Base-by-base conservation (phyloP, 2,113 vertebrate genomes). In the Anarhynchus alexandrinus region DNA sequence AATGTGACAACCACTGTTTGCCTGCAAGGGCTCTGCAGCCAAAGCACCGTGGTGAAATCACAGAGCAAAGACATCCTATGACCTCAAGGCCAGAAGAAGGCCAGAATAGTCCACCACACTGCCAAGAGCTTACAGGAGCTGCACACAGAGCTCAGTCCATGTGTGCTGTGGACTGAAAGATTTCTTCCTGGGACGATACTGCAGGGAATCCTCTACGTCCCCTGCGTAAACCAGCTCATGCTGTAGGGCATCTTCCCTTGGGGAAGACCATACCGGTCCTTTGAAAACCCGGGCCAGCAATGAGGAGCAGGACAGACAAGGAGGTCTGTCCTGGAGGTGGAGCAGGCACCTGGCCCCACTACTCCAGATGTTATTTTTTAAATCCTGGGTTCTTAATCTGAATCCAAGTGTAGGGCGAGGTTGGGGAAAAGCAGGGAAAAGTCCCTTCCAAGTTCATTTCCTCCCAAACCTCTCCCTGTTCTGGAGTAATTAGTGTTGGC, bases 321-420 rank as follows among this genome's bases (percentile, higher is more conserved):
- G 51, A 70, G n/a, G 3, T 38, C 12, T 73, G 54, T 54, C 62
- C 65, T 5, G 4, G 42, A 52, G 22, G 2, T n/a, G 61, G 2
- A 78, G 66, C 12, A 12, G 51, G 7, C 27, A 22, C 21, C 16
- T 15, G 51, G 27, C 10, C 64, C 40, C 49, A 18, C 10, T 12
- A n/a, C 74, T 76, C 70, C 45, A 61, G 52, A 3, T 7, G 49
- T 1, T 32, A 11, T 10, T 40, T 49, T 40, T 64, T 3, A 17
- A 38, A 86, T 32, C 12, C 38, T 5, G 5, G 6, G 10, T 17
- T 54, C 32, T 51, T 73, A 42, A 0, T 10, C n/a, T 3, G 25
- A 47, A 14, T 6, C 38, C 7, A 5, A 18, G 26, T 0, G 3
- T 0, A 9, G 13, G 1, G 4, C 38, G 36, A 81, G 34, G 54